Base-by-base conservation (phyloP, 2,888 invertebrate genomes). In the Clanis bilineata region DNA sequence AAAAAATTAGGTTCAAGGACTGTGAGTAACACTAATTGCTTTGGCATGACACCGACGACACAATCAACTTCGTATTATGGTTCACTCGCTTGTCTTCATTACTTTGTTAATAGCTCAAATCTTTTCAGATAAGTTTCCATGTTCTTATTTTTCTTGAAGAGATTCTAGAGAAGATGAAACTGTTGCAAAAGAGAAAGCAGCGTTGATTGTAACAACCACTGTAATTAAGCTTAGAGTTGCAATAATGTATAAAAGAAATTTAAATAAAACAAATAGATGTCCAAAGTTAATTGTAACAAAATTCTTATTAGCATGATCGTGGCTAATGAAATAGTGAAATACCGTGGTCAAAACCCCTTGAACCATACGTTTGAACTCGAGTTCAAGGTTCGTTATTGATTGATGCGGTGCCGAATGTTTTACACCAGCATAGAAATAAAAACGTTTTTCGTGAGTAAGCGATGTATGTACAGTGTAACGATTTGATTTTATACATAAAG, bases 351-450 rank as follows among this genome's bases (percentile, higher is more conserved):
- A 9, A 28, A 51, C 28, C 28, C 51, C 18, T 18, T 51, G 51
- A 51, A 28, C 51, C 32, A 5, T 7, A 51, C 15, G 28, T 51
- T 51, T 32, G 51, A 51, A 32, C 51, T 51, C 18, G 18, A 51
- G 51, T 51, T 51, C 51, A 51, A 32, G 32, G 18, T 32, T 51
- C 18, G 18, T 51, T 51, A 51, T 51, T 28, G 51, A 51, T 32
- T 51, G 41, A 28, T 28, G 47, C 28, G 28, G 18, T 18, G 18
- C 12, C 44, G 44, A 44, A 51, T 32, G 51, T 32, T 23, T 47
- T 15, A 18, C 3, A 32, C 15, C 2, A 15, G 18, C 9, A 18
- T 4, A 51, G 7, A 21, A 1, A 15, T 7, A 47, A 47, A 47
- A 47, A 47, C 28, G 28, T 15, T 15, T 25, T 9, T 15, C 28